Percentiles rank a stretch among this genome's conserved stretches.
Evolutionary conservation across 2,888 invertebrate genomes (phyloP).

Genomic region (Tachina fera): DNA sequence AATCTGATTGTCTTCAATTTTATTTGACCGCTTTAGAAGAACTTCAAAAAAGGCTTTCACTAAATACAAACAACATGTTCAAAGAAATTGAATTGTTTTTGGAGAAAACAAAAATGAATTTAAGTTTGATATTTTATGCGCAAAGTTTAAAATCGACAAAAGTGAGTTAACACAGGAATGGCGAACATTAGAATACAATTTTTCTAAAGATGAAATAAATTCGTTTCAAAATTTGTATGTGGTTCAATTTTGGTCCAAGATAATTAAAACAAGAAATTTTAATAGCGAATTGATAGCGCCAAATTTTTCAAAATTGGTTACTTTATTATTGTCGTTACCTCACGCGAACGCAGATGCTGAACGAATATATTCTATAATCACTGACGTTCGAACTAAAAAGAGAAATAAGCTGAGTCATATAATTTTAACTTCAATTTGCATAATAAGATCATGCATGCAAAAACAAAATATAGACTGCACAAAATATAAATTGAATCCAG

Average conservation of each 20-base stretch:
- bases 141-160: neutral
- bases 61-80: too few species aligned
- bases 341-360: too few species aligned
- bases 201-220: neutral
- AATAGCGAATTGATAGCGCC: too few species aligned
- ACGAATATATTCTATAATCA: too few species aligned
- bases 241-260: neutral
- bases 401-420: too few species aligned
- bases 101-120: too few species aligned
- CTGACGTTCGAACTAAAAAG: too few species aligned
- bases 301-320: too few species aligned
- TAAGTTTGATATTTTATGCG: neutral
- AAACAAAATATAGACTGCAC: neutral
- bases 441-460: neutral
- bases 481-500: neutral
- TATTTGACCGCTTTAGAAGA: conserved; percentile 5
- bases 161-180: neutral
- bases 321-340: too few species aligned
- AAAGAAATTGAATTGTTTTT: too few species aligned
- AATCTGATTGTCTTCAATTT: neutral
- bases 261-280: neutral
- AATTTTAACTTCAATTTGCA: too few species aligned
- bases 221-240: neutral
- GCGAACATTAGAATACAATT: conserved; percentile 2
- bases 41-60: neutral